A percentile compares a stretch with the other conserved stretches of the same genome.
Conservation (phyloP, 2,888 invertebrate genomes). For the Tridacna gigas region DNA sequence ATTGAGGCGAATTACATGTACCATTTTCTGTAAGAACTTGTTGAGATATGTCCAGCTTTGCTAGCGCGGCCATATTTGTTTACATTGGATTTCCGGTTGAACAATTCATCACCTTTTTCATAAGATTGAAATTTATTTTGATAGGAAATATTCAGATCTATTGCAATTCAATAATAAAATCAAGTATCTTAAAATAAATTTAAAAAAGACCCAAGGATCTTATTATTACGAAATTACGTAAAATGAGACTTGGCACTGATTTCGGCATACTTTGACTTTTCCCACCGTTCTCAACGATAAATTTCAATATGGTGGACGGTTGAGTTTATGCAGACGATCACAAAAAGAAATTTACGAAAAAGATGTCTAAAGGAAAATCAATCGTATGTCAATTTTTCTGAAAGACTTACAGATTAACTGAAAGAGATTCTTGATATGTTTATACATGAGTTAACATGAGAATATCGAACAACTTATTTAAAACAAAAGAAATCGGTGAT, state of each 20-base stretch:
- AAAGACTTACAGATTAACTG: too few relatives aligned
- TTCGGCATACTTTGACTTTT: neutral
- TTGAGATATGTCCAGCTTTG: constrained; percentile 53
- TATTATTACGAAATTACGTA: neutral
- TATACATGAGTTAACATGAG: too few relatives aligned
- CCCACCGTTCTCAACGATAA: neutral
- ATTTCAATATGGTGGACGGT: constrained; percentile 1
- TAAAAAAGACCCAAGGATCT: neutral
- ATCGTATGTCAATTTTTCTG: constrained; percentile 1
- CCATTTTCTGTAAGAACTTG: constrained; percentile 53
- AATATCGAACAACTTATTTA: too few relatives aligned
- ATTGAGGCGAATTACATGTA: neutral
- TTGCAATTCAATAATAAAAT: neutral
- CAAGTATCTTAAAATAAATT: neutral
- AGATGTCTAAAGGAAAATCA: constrained; percentile 21
- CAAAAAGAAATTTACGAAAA: constrained; percentile 2
- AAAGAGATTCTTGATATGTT: too few relatives aligned
- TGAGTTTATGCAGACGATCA: constrained; percentile 11
- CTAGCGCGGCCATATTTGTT: constrained; percentile 71
- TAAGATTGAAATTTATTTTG: neutral
- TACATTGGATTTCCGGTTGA: constrained; percentile 63
- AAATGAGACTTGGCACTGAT: neutral
- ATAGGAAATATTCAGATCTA: neutral
- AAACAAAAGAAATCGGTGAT: too few relatives aligned
- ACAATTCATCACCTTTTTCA: neutral